A percentile compares a stretch with the other conserved stretches of the same genome.
Conservation (phyloP, 2,888 invertebrate genomes). For the Melolontha melolontha region DNA sequence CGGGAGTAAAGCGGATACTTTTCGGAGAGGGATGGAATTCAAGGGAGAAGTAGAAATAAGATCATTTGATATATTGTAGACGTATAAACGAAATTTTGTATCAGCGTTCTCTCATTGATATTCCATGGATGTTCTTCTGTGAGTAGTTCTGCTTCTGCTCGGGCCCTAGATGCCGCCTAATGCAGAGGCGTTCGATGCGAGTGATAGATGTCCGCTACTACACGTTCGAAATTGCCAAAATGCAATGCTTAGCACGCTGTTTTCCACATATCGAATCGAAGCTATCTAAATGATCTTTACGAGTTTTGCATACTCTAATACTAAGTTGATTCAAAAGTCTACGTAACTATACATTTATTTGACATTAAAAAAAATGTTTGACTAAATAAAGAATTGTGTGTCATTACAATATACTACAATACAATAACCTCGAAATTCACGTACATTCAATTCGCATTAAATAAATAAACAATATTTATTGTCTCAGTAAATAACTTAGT, state of each 20-base stretch:
- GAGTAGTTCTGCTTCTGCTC: constrained; percentile 2
- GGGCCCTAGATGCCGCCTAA: neutral
- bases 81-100: constrained; percentile 57
- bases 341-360: too few species aligned
- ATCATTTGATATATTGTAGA: constrained; percentile 46
- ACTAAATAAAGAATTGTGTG: too few species aligned
- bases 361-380: too few species aligned
- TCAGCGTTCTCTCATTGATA: constrained; percentile 57
- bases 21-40: neutral
- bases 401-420: too few species aligned
- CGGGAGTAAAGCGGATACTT: neutral
- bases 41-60: constrained; percentile 29
- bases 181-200: constrained; percentile 43
- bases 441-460: too few species aligned
- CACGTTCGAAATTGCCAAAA: constrained; percentile 59
- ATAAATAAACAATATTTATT: too few species aligned
- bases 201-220: constrained; percentile 57
- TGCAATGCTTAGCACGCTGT: constrained; percentile 51
- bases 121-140: constrained; percentile 49
- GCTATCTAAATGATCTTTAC: constrained; percentile 3
- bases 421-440: too few species aligned
- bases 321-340: neutral
- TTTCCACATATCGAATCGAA: constrained; percentile 1
- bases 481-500: too few species aligned
- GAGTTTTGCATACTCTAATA: neutral